phyloP scores from a whole-genome alignment of 1,140 invertebrate genomes.

The Drosophila watanabei region DNA sequence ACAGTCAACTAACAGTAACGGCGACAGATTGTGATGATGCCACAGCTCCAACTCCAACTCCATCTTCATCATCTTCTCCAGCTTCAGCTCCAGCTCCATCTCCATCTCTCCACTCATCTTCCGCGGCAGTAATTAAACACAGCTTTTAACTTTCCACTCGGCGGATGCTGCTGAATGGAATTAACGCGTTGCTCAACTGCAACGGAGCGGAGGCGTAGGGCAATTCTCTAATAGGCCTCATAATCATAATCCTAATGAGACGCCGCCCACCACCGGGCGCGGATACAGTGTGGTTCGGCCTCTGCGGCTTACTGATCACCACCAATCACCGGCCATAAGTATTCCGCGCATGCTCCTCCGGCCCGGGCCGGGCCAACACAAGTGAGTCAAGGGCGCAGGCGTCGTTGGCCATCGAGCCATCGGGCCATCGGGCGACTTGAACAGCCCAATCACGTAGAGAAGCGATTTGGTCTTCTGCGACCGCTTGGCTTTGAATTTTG shows the following conservation, averaged over 20 bases:
- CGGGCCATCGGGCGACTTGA: slow-evolving; percentile 49
- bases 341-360: slow-evolving; percentile 67
- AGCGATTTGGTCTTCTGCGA: slow-evolving; percentile 36
- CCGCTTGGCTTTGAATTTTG: slow-evolving; percentile 18
- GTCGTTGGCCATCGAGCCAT: slow-evolving; percentile 53
- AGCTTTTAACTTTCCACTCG: slow-evolving; percentile 18
- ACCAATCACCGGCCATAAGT: slow-evolving; percentile 37
- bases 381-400: slow-evolving; percentile 78
- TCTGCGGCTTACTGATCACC: slow-evolving; percentile 3
- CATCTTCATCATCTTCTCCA: neutral
- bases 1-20: slow-evolving; percentile 38
- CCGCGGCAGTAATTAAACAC: slow-evolving; percentile 44
- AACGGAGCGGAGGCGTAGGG: slow-evolving; percentile 34
- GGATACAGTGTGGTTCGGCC: neutral
- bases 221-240: slow-evolving; percentile 42
- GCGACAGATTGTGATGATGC: slow-evolving; percentile 43
- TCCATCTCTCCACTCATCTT: slow-evolving; percentile 2
- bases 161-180: slow-evolving; percentile 51
- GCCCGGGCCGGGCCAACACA: slow-evolving; percentile 44
- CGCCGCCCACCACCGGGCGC: neutral
- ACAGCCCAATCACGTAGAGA: slow-evolving; percentile 59
- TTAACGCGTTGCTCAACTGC: slow-evolving; percentile 43
- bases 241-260: slow-evolving; percentile 48
- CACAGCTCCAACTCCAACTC: slow-evolving; percentile 18
- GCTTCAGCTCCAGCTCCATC: neutral